Conservation (phyloP, 1,140 invertebrate species). For the Drosophila virilis region DNA sequence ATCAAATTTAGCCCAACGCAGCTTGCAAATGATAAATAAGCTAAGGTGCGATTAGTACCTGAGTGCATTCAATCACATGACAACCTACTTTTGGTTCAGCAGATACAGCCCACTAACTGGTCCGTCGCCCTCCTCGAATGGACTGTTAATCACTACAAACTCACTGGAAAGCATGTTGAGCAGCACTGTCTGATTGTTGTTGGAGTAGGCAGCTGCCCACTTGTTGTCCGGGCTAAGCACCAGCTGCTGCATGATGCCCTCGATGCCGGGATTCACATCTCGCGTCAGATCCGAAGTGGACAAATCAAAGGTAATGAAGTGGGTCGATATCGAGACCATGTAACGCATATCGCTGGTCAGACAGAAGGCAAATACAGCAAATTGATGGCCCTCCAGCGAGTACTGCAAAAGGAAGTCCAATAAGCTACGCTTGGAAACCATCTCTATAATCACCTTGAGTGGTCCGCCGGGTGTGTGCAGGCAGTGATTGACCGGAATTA, state of each 20-base stretch:
- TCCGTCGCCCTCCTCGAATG: conserved; percentile 87
- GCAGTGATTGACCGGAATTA: conserved; percentile 97
- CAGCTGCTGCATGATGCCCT: conserved; percentile 97
- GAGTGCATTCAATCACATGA: not conserved
- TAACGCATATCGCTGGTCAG: conserved; percentile 96
- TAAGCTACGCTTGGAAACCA: not conserved
- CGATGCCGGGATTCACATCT: conserved; percentile 95
- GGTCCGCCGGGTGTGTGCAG: conserved; percentile 98
- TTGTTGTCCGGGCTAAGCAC: conserved; percentile 98
- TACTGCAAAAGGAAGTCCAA: conserved; percentile 87
- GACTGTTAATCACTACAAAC: conserved; percentile 93
- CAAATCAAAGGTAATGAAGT: conserved; percentile 98
- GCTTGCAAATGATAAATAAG: conserved; percentile 86
- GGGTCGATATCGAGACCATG: conserved; percentile 98
- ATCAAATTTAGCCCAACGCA: conserved; percentile 90
- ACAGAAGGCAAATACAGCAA: conserved; percentile 97
- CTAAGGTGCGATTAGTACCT: conserved; percentile 28
- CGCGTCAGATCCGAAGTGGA: conserved; percentile 96
- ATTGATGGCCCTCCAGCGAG: conserved; percentile 98
- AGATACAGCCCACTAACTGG: conserved; percentile 88
- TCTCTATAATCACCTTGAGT: conserved; percentile 89
- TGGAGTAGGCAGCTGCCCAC: conserved; percentile 97
- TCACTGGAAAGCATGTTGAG: conserved; percentile 96
- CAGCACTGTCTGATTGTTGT: conserved; percentile 96
- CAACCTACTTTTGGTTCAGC: conserved; percentile 89